Percentiles rank a stretch among this genome's conserved stretches.
Evolutionary conservation across 2,888 invertebrate species (phyloP).

Genomic region (Arctia plantaginis): DNA sequence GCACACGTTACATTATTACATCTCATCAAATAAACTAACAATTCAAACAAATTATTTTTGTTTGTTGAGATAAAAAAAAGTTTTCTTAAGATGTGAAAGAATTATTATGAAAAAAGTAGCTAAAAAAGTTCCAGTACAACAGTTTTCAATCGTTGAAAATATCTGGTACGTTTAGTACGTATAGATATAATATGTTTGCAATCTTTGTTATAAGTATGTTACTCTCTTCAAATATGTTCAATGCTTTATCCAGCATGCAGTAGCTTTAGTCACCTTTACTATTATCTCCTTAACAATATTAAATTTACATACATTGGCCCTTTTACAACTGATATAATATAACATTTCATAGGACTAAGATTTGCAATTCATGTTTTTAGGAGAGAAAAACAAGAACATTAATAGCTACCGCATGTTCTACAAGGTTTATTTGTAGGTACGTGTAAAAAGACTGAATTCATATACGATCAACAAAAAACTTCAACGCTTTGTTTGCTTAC

Average conservation of each 20-base stretch:
- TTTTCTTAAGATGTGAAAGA: not conserved
- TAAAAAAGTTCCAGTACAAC: not conserved
- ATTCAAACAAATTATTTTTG: not conserved
- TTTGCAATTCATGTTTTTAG: not conserved
- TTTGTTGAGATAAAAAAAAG: not conserved
- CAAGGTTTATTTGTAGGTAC: not conserved
- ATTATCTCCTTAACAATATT: not conserved
- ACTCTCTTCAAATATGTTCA: too few species aligned
- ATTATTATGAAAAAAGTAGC: not conserved
- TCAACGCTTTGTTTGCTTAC: slow-evolving; percentile 25
- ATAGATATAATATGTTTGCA: too few species aligned
- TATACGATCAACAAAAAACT: not conserved
- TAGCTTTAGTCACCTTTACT: not conserved
- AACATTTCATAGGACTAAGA: not conserved
- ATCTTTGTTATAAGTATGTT: not conserved
- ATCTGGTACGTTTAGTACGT: too few species aligned
- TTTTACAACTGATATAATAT: not conserved
- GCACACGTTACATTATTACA: not conserved
- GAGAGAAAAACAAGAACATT: not conserved
- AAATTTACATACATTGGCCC: not conserved
- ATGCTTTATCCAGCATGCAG: too few species aligned
- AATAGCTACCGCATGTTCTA: not conserved
- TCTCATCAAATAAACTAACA: not conserved
- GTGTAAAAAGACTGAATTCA: not conserved
- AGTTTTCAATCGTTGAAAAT: not conserved